Evolutionary conservation across 1,140 invertebrate species (phyloP), one percentile per base, ranked within the genome.

Genomic region (Drosophila sturtevanti): DNA sequence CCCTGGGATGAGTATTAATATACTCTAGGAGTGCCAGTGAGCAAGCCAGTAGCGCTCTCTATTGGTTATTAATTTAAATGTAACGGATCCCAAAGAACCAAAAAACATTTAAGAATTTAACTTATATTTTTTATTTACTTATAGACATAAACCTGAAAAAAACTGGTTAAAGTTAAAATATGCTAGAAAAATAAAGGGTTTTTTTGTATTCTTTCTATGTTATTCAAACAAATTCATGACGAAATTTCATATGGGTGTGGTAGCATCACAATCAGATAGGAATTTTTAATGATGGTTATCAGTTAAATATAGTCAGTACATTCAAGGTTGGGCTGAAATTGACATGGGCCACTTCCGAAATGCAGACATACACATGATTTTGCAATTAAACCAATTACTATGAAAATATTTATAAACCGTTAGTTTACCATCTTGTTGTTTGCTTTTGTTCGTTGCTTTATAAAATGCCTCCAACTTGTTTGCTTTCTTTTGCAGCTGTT

Each of bases 351-450:
- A 37, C 31, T 67, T 74, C 31, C 56, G 27, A 73, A 48, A 27
- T 24, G 27, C 56, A 72, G 38, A 51, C 12, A 56, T 24, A n/a
- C 44, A 74, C 72, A 75, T 38, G 10, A 51, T 31, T 75, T 75
- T 68, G 58, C 52, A 75, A 75, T 75, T 75, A 68, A 35, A 38
- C 22, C 72, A 68, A 75, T 75, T 75, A 68, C 35, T 24, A 24
- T 4, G 4, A 2, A 24, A 1, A 24, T 44, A 18, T 48, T 7
- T 21, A 21, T 48, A 54, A 66, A 34, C 58, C 27, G 59, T 52
- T 22, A 41, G 37, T 21, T 41, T 27, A 38, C 16, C 35, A 24
- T 4, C 4, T 34, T 58, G 55, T 72, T 72, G 34, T 55, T 18
- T 0, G 14, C 44, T n/a, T 22, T 22, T 14, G 31, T 64, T 38